phyloP scores from a whole-genome alignment of 1,140 invertebrate genomes.

The Cephus cinctus region DNA sequence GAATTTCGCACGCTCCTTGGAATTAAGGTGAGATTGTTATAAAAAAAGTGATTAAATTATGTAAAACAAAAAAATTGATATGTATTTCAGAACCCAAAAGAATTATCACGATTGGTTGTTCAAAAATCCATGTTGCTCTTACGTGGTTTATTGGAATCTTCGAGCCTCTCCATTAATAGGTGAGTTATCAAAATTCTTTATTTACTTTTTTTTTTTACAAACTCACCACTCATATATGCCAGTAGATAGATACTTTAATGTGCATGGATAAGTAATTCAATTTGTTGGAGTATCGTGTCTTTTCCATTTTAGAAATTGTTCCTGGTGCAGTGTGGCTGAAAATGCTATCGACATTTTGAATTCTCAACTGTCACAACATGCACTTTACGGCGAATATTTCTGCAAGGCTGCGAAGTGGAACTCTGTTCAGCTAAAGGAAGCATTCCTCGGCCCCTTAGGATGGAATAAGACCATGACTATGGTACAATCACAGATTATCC shows the following conservation, averaged over 20 bases:
- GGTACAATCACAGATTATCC: slow-evolving; percentile 30
- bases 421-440: slow-evolving; percentile 28
- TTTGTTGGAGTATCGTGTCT: too few relatives aligned
- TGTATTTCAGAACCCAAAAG: slow-evolving; percentile 24
- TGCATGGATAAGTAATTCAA: too few relatives aligned
- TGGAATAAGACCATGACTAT: slow-evolving; percentile 46
- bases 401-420: slow-evolving; percentile 34
- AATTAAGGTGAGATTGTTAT: slow-evolving; percentile 34
- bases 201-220: too few relatives aligned
- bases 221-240: too few relatives aligned
- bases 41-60: too few relatives aligned
- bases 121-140: slow-evolving; percentile 28
- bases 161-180: too few relatives aligned
- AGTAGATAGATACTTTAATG: too few relatives aligned
- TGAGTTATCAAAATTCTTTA: too few relatives aligned
- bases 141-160: too few relatives aligned
- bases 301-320: slow-evolving; percentile 29
- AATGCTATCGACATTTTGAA: slow-evolving; percentile 38
- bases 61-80: not conserved
- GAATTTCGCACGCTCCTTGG: slow-evolving; percentile 35
- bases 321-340: slow-evolving; percentile 27
- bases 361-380: slow-evolving; percentile 38
- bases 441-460: slow-evolving; percentile 33
- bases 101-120: slow-evolving; percentile 28
- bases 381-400: slow-evolving; percentile 33